Base-by-base conservation (phyloP, 2,888 invertebrate genomes). In the Scaptomyza parva region DNA sequence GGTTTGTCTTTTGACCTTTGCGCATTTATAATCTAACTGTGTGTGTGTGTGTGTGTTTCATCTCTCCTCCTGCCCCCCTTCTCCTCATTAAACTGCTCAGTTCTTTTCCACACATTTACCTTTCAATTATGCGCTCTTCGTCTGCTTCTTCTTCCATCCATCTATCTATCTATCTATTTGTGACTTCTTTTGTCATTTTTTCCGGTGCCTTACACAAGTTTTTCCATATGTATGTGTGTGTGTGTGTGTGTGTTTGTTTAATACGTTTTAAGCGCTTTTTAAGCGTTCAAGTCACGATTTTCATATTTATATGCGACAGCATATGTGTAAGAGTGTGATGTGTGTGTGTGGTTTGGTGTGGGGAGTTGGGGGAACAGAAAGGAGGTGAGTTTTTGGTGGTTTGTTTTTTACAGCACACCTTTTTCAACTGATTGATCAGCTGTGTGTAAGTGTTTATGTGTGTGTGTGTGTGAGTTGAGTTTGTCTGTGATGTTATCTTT, bases 211-310 rank as follows among this genome's bases (percentile, higher is more conserved):
- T 65, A 69, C 72, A 84, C 85, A 86, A 84, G 84, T 83, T 83
- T 87, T 82, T 70, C 83, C 37, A 37, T 37, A 86, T 28, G n/a
- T n/a, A n/a, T n/a, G n/a, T n/a, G n/a, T n/a, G n/a, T 26, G 26
- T 26, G 26, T 76, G 86, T 78, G 14, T 35, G 12, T 76, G 76
- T 78, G 86, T 82, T 87, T 85, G 74, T 68, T 85, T 75, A 79
- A 88, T 88, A 87, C 77, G 69, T 82, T 88, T 83, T 74, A 88
- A 87, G 89, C 89, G 76, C 74, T 86, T 86, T 76, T 85, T 85
- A 87, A 85, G 89, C 87, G 82, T 89, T 89, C 87, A 84, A 88
- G 86, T 87, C 86, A 89, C 89, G 89, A 86, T 88, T 89, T 88
- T 88, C 82, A 84, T 86, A 89, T 86, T 84, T 86, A 86, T 81